A percentile compares a stretch with the other conserved stretches of the same genome.
These are phyloP conservation scores for Anoplius nigerrimus DNA, from an alignment of 2,888 invertebrate species.

Conservation along the genomic window DNA sequence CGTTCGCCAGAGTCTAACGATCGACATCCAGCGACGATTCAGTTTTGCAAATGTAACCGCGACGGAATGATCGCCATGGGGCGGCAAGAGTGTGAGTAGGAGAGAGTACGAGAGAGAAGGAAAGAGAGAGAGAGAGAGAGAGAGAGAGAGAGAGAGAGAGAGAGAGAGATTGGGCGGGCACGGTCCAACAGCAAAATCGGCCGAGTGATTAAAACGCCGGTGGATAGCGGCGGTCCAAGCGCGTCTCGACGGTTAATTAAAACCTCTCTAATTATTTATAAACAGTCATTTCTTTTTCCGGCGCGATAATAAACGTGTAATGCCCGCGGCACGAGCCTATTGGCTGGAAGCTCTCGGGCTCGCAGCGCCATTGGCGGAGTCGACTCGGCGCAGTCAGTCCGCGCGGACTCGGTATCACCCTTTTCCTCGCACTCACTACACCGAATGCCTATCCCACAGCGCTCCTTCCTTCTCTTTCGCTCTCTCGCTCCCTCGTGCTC, in stretches of 20 bases:
- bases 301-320: slow-evolving; percentile 71
- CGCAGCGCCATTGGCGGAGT: slow-evolving; percentile 52
- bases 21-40: slow-evolving; percentile 25
- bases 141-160: too few relatives aligned
- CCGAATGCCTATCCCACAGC: slow-evolving; percentile 49
- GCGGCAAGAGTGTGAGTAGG: slow-evolving; percentile 28
- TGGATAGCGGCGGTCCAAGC: slow-evolving; percentile 58
- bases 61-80: neutral
- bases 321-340: slow-evolving; percentile 47
- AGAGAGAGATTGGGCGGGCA: neutral
- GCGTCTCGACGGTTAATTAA: slow-evolving; percentile 73
- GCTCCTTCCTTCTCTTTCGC: slow-evolving; percentile 38
- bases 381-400: slow-evolving; percentile 46
- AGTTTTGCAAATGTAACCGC: slow-evolving; percentile 35
- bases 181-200: slow-evolving; percentile 40
- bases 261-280: slow-evolving; percentile 75
- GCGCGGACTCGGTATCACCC: slow-evolving; percentile 59
- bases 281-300: slow-evolving; percentile 72
- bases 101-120: slow-evolving; percentile 32
- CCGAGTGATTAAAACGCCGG: slow-evolving; percentile 66
- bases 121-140: neutral
- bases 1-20: slow-evolving; percentile 38
- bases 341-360: slow-evolving; percentile 47
- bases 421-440: slow-evolving; percentile 49
- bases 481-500: slow-evolving; percentile 30